These are phyloP conservation scores for Hypercompe scribonia DNA, from an alignment of 2,888 invertebrate genomes.

Conservation along the genomic window DNA sequence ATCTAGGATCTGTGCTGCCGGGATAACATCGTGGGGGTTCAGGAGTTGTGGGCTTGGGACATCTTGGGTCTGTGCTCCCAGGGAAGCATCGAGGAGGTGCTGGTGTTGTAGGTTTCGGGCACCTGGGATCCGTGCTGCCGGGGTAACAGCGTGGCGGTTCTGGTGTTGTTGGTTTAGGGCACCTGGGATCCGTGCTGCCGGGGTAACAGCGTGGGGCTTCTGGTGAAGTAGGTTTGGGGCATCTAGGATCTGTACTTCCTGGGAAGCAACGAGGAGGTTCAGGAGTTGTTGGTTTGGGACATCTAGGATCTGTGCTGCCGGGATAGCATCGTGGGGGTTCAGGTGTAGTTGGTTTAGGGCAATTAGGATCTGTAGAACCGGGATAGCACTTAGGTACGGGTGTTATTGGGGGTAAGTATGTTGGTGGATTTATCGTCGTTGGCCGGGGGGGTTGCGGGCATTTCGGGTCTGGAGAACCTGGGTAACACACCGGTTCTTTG, in stretches of 20 bases:
- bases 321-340: conserved; percentile 19
- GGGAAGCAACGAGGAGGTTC: too few relatives aligned
- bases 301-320: conserved; percentile 6
- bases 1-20: too few relatives aligned
- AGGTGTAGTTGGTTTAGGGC: conserved; percentile 9
- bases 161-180: conserved; percentile 26
- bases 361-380: conserved; percentile 22
- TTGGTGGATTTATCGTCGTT: too few relatives aligned
- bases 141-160: conserved; percentile 58
- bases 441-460: not conserved
- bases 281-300: too few relatives aligned
- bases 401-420: not conserved
- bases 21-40: too few relatives aligned
- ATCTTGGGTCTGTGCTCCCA: conserved; percentile 35
- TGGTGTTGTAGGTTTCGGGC: conserved; percentile 52
- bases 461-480: conserved; percentile 30
- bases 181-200: not conserved
- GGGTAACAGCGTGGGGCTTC: conserved; percentile 1
- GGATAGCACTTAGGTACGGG: conserved; percentile 9
- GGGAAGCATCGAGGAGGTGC: conserved; percentile 32
- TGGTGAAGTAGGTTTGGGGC: not conserved
- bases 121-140: conserved; percentile 56
- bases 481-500: too few relatives aligned
- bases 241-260: too few relatives aligned
- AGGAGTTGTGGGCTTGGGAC: too few relatives aligned